A percentile compares a stretch with the other conserved stretches of the same genome.
phyloP scores from a whole-genome alignment of 2,888 invertebrate species.

The Neoscelio sp. region DNA sequence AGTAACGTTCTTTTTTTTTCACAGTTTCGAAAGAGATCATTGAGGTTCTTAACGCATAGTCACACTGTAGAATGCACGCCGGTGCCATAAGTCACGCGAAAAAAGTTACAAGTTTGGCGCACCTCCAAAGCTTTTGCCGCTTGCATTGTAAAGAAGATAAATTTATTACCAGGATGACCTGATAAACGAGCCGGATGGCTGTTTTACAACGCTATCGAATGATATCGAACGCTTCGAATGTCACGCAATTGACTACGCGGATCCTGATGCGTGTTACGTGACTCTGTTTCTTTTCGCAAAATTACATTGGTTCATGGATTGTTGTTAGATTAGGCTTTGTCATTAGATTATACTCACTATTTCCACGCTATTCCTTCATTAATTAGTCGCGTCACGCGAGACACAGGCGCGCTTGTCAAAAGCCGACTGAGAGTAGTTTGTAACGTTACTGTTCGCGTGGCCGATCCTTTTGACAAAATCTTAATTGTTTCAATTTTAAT shows the following conservation, averaged over 20 bases:
- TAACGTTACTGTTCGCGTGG: neutral
- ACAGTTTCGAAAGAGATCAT: constrained; percentile 57
- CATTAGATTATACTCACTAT: constrained; percentile 54
- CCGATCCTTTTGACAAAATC: constrained; percentile 50
- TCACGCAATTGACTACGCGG: constrained; percentile 46
- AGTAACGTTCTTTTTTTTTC: constrained; percentile 7
- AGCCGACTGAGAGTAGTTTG: constrained; percentile 4
- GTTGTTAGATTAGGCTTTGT: constrained; percentile 34
- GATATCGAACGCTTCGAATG: constrained; percentile 51
- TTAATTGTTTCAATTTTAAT: constrained; percentile 56
- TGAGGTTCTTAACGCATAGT: constrained; percentile 72
- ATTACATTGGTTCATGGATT: constrained; percentile 26
- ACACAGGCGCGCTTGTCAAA: constrained; percentile 46
- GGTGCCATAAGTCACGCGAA: constrained; percentile 72
- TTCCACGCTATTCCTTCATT: constrained; percentile 69
- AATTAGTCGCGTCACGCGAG: constrained; percentile 69
- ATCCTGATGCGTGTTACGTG: constrained; percentile 35
- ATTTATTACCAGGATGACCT: constrained; percentile 76
- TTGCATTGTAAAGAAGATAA: constrained; percentile 75
- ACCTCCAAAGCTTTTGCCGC: constrained; percentile 72
- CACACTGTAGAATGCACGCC: constrained; percentile 66
- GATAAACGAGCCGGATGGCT: constrained; percentile 71
- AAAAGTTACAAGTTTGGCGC: constrained; percentile 75
- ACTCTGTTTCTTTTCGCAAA: constrained; percentile 29
- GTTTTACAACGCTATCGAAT: constrained; percentile 52